These are phyloP conservation scores for Himalopsyche japonica DNA, from an alignment of 2,888 invertebrate species.

Conservation along the genomic window DNA sequence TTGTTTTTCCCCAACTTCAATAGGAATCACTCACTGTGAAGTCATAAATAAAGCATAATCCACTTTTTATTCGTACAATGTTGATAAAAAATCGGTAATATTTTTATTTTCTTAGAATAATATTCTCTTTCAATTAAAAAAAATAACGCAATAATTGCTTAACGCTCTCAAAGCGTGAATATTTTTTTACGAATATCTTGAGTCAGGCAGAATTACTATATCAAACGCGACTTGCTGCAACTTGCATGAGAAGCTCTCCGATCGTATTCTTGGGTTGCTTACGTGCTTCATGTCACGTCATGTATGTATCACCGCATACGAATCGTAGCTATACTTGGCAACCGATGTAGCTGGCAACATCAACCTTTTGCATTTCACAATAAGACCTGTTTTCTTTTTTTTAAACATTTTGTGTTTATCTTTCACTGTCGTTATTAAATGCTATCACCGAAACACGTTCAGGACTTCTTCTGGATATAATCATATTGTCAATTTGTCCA, in stretches of 20 bases:
- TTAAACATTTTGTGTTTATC: no score
- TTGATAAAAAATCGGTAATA: not conserved
- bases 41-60: no score
- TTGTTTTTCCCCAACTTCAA: no score
- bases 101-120: not conserved
- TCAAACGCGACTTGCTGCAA: not conserved
- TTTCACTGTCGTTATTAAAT: no score
- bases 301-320: not conserved
- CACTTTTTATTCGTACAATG: no score
- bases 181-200: not conserved
- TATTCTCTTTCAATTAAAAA: not conserved
- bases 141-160: not conserved
- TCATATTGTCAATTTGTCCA: no score
- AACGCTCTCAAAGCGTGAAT: not conserved
- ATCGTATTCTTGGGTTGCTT: not conserved
- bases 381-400: no score
- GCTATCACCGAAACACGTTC: no score
- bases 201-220: not conserved
- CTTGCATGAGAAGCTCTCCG: not conserved
- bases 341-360: no score
- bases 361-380: no score
- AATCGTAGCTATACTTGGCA: not conserved
- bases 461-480: no score
- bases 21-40: no score
- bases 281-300: not conserved